Evolutionary conservation across 1,140 invertebrate genomes (phyloP).

Genomic region (Neodiprion fabricii): DNA sequence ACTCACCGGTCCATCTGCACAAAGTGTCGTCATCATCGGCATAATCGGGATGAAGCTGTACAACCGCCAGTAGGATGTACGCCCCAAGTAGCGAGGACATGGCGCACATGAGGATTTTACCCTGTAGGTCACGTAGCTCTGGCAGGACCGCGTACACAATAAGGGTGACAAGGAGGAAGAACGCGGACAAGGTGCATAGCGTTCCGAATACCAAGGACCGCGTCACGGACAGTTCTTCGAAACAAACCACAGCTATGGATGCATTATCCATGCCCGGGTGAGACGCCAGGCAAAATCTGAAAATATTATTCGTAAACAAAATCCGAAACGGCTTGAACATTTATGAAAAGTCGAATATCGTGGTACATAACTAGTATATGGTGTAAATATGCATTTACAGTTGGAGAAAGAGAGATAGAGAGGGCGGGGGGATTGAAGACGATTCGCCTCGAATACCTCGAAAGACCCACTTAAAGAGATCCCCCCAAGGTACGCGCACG

Average conservation of each 20-base stretch:
- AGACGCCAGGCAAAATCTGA: slow-evolving; percentile 59
- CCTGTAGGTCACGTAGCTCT: slow-evolving; percentile 65
- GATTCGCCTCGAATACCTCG: no score
- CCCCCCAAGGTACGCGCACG: no score
- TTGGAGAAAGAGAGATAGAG: no score
- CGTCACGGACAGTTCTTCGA: slow-evolving; percentile 45
- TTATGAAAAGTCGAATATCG: no score
- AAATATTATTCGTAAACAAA: slow-evolving; percentile 22
- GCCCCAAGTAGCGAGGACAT: slow-evolving; percentile 64
- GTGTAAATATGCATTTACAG: no score
- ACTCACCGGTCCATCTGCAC: slow-evolving; percentile 61
- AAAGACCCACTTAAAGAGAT: no score
- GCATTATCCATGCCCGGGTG: slow-evolving; percentile 25
- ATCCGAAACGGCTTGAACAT: no score
- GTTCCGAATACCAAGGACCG: slow-evolving; percentile 53
- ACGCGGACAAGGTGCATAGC: slow-evolving; percentile 64
- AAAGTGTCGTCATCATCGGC: slow-evolving; percentile 29
- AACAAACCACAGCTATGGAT: slow-evolving; percentile 62
- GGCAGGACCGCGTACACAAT: slow-evolving; percentile 66
- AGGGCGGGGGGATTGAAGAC: no score
- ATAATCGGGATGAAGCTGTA: slow-evolving; percentile 56
- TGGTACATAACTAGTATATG: no score
- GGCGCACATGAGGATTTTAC: slow-evolving; percentile 57
- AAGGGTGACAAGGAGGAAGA: slow-evolving; percentile 66
- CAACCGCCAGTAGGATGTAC: slow-evolving; percentile 63